Conservation (phyloP, 2,797 vertebrate species). For the Halcyon badia region DNA sequence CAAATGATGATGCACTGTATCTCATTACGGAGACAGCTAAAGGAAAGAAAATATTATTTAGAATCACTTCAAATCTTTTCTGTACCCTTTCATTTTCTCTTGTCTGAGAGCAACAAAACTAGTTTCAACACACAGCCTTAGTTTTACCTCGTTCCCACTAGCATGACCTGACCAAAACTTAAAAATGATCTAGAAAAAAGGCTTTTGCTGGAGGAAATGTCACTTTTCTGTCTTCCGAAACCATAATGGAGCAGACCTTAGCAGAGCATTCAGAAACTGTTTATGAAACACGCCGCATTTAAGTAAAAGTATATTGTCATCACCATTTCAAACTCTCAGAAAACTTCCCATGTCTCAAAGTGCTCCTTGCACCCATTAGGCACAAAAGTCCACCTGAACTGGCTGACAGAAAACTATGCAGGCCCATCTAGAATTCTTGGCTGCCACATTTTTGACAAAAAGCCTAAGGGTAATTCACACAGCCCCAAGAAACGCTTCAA, state of each 20-base stretch:
- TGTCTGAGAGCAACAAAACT: not conserved
- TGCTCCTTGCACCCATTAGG: not conserved
- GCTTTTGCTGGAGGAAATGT: not conserved
- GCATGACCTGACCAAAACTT: not conserved
- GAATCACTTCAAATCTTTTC: constrained; percentile 41
- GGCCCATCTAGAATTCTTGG: not conserved
- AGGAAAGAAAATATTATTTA: constrained; percentile 79
- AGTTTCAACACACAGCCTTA: not conserved
- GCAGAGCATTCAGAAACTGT: not conserved
- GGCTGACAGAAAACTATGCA: not conserved
- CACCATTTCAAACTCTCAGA: not conserved
- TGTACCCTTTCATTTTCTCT: not conserved
- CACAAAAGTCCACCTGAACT: not conserved
- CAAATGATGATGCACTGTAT: constrained; percentile 97
- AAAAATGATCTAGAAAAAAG: not conserved
- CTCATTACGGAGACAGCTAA: constrained; percentile 97
- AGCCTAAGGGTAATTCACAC: not conserved
- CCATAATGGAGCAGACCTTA: accelerated
- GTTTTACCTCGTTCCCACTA: not conserved
- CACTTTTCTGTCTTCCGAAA: not conserved
- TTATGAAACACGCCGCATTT: not conserved
- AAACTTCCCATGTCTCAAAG: not conserved
- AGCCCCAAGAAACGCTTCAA: not conserved
- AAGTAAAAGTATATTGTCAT: not conserved
- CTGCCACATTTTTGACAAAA: not conserved